Base-by-base conservation (phyloP, 64 coral and sea anemone genomes). In the Porites australiensis region DNA sequence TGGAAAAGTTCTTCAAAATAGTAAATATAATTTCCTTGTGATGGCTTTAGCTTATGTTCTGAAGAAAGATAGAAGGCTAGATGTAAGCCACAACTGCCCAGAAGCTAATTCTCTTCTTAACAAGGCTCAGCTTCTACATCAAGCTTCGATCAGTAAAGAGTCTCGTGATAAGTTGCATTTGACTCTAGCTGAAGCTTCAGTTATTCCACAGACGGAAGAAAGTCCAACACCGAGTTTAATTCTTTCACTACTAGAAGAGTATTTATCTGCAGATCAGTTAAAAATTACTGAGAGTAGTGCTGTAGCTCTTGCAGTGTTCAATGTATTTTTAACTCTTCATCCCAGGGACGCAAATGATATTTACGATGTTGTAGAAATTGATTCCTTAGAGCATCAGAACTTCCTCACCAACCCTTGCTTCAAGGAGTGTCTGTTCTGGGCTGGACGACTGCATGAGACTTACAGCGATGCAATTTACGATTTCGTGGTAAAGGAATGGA, bases 221-320 rank as follows among this genome's bases (percentile, higher is more conserved):
- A 48, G 48, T 68, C 60, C 54, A 63, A 37, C 87, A 57, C 58
- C 79, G 61, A 86, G 37, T 45, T 23, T 54, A 55, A 8, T 95
- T 4, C 79, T 96, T 66, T 83, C 77, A 73, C 11, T 86, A 10
- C 68, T 93, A 58, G 95, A 96, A 60, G 61, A 93, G 16, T 96
- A 69, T 15, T 57, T 96, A 77, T 71, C 86, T 1, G 45, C 5
- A 50, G 95, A 96, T 82, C 19, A 93, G 43, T 22, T 86, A 79
- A 93, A 93, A 79, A 90, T 96, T 19, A 96, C 95, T n/a, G 95
- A 96, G 72, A 72, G 51, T 57, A 96, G 95, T 70, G 95, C 95
- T 11, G 95, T 96, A n/a, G n/a, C n/a, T n/a, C 90, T 96, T 72
- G 95, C 90, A 61, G 90, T 96, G 0, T 93, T 96, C 64, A 96